Evolutionary conservation across 1,140 invertebrate genomes (phyloP).

Genomic region (Eriocheir sinensis): DNA sequence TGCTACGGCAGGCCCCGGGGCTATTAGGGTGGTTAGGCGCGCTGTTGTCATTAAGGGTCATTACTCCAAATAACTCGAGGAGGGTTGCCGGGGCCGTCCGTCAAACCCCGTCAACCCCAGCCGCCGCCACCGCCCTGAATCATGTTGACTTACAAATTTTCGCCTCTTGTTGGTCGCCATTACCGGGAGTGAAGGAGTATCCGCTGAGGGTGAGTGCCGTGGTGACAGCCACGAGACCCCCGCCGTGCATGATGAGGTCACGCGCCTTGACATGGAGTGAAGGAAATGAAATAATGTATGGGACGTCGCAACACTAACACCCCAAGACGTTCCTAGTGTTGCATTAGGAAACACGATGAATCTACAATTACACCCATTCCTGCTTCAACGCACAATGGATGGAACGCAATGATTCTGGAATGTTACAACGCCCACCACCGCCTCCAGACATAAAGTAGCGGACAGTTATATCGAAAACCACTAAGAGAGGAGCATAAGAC

Average conservation of each 20-base stretch:
- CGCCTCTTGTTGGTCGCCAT: constrained; percentile 11
- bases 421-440: no score
- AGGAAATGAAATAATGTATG: background rate
- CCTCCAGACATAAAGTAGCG: no score
- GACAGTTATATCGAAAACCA: no score
- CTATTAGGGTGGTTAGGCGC: background rate
- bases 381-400: no score
- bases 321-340: background rate
- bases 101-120: background rate
- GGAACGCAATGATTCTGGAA: no score
- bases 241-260: no score
- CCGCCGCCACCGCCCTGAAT: background rate
- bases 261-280: background rate
- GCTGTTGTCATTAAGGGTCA: constrained; percentile 2
- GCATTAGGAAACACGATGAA: background rate
- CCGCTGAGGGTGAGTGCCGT: background rate
- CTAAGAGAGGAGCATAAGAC: no score
- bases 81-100: background rate
- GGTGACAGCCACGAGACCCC: background rate
- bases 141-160: constrained; percentile 17
- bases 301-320: background rate
- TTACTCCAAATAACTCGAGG: constrained; percentile 2
- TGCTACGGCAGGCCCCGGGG: background rate
- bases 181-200: background rate
- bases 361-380: no score